Base-by-base conservation (phyloP, 2,113 vertebrate species). In the Syrrhaptes paradoxus region DNA sequence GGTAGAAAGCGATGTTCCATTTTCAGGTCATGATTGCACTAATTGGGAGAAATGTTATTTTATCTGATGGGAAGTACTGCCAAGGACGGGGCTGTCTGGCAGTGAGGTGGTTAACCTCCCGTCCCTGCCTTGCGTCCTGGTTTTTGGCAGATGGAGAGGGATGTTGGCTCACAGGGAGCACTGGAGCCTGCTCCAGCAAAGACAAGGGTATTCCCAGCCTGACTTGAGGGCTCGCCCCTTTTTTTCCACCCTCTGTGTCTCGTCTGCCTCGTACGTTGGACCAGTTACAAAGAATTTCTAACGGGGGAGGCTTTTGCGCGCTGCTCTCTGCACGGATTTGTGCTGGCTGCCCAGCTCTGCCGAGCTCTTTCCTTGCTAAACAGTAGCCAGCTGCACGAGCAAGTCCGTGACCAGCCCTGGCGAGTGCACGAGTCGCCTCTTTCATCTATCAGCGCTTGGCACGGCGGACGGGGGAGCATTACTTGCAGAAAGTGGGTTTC, bases 171-270 rank as follows among this genome's bases (percentile, higher is more conserved):
- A 0, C 66, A 43, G 0, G 93, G 80, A 88, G 66, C 1, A 4
- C 67, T 49, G 12, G 22, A 22, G 84, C 25, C 31, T 89, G 6
- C 91, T 93, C 91, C 95, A 91, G 93, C 92, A 70, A 45, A 91
- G 88, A 54, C 62, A 2, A 83, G 94, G 93, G 86, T 89, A 90
- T 95, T 95, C 95, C 95, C 92, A 71, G 92, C 74, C 77, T 26
- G 62, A 13, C 61, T 63, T 17, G 16, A 46, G 62, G 87, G 71
- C 87, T 92, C 62, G 16, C 54, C 89, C 81, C 74, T 62, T 74
- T 57, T 32, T 32, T 62, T 80, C 86, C 51, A 1, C 73, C 71
- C 82, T 45, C 82, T 36, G 57, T 3, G 12, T 84, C 93, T 58
- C 10, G 16, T 72, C 77, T 58, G 87, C 71, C 43, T 61, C 5